phyloP scores from a whole-genome alignment of 2,888 invertebrate genomes.

The Bellardia pandia region DNA sequence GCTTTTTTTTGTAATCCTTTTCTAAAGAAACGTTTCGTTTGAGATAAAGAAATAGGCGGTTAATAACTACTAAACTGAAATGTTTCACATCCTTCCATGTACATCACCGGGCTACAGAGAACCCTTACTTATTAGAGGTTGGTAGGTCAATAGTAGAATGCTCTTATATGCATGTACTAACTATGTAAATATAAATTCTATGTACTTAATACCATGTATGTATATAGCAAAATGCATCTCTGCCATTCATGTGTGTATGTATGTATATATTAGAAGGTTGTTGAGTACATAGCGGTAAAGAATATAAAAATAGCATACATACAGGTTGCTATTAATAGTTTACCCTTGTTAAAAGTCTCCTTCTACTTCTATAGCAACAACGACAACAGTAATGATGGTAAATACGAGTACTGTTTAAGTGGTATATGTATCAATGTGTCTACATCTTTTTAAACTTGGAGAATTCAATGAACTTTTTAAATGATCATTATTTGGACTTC shows the following conservation, averaged over 20 bases:
- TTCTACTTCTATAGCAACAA: constrained; percentile 1
- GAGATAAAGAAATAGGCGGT: background rate
- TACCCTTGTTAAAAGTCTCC: constrained; percentile 34
- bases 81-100: background rate
- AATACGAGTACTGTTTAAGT: background rate
- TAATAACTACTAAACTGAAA: constrained; percentile 9
- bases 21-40: background rate
- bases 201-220: background rate
- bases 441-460: background rate
- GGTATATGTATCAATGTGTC: background rate
- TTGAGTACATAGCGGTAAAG: constrained; percentile 59
- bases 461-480: constrained; percentile 64
- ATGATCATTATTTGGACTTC: constrained; percentile 50
- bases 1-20: background rate
- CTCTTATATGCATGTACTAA: background rate
- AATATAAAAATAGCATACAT: constrained; percentile 28
- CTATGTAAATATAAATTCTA: background rate
- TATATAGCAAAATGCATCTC: background rate
- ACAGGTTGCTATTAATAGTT: constrained; percentile 57
- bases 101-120: background rate
- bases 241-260: background rate
- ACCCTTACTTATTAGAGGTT: background rate
- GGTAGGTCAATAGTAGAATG: constrained; percentile 7
- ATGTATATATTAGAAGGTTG: constrained; percentile 43
- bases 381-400: background rate